Percentiles rank a stretch among this genome's conserved stretches.
Conservation (phyloP, 2,797 vertebrate species). For the Scleropages formosus region DNA sequence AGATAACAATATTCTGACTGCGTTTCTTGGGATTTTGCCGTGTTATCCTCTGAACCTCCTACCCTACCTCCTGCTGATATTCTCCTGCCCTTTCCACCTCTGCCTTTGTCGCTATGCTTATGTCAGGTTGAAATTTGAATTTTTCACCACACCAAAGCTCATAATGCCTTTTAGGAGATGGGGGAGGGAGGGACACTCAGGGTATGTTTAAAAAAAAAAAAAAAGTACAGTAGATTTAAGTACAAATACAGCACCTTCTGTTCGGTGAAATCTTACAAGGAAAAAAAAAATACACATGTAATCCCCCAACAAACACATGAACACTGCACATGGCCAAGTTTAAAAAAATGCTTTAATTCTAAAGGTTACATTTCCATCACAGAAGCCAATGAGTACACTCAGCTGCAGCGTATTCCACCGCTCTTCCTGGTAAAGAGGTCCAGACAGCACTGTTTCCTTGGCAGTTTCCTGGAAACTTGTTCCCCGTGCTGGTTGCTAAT, state of each 20-base stretch:
- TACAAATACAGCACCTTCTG: background rate
- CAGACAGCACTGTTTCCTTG: conserved; percentile 39
- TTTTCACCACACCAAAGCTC: conserved; percentile 29
- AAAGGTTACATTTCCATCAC: background rate
- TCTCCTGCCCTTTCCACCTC: background rate
- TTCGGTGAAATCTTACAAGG: conserved; percentile 17
- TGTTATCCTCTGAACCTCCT: conserved; percentile 17
- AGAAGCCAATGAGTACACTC: background rate
- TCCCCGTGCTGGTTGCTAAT: conserved; percentile 37
- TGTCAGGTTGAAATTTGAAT: conserved; percentile 35
- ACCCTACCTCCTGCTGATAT: conserved; percentile 27
- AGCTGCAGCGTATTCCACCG: conserved; percentile 41
- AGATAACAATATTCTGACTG: conserved; percentile 66
- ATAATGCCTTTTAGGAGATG: conserved; percentile 13
- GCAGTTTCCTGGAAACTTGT: conserved; percentile 42
- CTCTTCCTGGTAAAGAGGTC: conserved; percentile 17
- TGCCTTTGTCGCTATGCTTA: conserved; percentile 24
- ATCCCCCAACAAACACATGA: background rate
- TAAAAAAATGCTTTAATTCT: background rate
- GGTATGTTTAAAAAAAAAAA: conserved; percentile 15
- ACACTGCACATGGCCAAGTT: background rate
- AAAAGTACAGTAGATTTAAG: conserved; percentile 33
- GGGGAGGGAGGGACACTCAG: background rate
- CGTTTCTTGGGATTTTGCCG: conserved; percentile 53
- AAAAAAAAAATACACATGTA: background rate